Evolutionary conservation across 2,797 vertebrate species (phyloP).

Genomic region (Telmatherina bonti): DNA sequence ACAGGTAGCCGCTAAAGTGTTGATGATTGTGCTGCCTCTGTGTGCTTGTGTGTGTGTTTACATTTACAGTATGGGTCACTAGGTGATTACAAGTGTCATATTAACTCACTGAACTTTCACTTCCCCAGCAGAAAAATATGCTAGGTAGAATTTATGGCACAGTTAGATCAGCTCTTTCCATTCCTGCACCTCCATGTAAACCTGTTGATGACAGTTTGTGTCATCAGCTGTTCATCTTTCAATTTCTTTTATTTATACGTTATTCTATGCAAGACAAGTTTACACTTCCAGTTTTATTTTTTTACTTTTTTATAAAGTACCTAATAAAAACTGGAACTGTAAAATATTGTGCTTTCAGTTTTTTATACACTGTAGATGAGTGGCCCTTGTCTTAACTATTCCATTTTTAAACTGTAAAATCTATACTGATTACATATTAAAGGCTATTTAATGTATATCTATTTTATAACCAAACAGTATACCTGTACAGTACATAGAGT

Average conservation of each 20-base stretch:
- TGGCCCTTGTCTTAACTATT: too few relatives aligned
- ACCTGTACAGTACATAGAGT: too few relatives aligned
- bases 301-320: too few relatives aligned
- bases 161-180: not conserved
- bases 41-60: conserved; percentile 12
- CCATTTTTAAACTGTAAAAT: too few relatives aligned
- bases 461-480: too few relatives aligned
- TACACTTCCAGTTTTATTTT: not conserved
- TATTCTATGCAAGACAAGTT: conserved; percentile 2
- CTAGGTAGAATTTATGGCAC: not conserved
- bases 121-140: conserved; percentile 12
- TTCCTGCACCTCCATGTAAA: not conserved
- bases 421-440: too few relatives aligned
- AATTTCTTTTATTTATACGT: not conserved
- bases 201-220: not conserved
- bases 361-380: too few relatives aligned
- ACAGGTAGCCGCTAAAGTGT: conserved; percentile 33
- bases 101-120: conserved; percentile 12
- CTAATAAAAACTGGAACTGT: too few relatives aligned
- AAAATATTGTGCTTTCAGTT: too few relatives aligned
- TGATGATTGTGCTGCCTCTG: conserved; percentile 26
- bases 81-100: conserved; percentile 23
- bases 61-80: conserved; percentile 11
- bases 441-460: too few relatives aligned
- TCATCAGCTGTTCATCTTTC: not conserved